Base-by-base conservation (phyloP, 2,888 invertebrate genomes). In the Microplitis deprimator region DNA sequence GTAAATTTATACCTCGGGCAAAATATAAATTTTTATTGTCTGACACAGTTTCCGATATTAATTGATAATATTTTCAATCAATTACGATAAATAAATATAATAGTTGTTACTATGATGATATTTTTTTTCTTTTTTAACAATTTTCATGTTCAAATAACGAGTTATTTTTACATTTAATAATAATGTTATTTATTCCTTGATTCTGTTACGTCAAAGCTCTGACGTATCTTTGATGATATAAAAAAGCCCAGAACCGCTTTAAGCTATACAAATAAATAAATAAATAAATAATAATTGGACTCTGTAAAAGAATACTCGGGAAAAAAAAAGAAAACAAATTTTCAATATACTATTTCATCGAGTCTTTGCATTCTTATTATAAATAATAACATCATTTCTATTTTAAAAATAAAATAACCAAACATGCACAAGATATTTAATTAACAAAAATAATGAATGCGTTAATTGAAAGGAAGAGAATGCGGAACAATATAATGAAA, bases 201-300 rank as follows among this genome's bases (percentile, higher is more conserved):
- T 64, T 17, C 40, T 29, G 59, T 70, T 38, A 17, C 20, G 70
- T 73, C 38, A 29, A 41, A 65, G 65, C 73, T 40, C n/a, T 16
- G 50, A 50, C 13, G 50, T 13, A 50, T 50, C 50, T 50, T 50
- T 50, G 50, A 50, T 50, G 50, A 50, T 3, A 50, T 50, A 13
- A 50, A 50, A 50, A 50, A 50, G 10, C 50, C 50, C 50, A 50
- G 50, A 50, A 50, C 13, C 10, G 50, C 13, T 50, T 8, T 13
- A 13, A 13, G 13, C 13, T 50, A 13, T 5, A 50, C 4, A 40
- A 50, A 50, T 50, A 50, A 50, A 50, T 50, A 50, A 10, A 50
- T 50, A 50, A 50, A 50, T 50, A 50, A 50, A 50, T 50, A 8
- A 50, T 50, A 50, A 50, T 50, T 50, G 50, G 50, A 50, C 50